Base-by-base conservation (phyloP, 2,113 vertebrate genomes). In the Puffinus mauretanicus region DNA sequence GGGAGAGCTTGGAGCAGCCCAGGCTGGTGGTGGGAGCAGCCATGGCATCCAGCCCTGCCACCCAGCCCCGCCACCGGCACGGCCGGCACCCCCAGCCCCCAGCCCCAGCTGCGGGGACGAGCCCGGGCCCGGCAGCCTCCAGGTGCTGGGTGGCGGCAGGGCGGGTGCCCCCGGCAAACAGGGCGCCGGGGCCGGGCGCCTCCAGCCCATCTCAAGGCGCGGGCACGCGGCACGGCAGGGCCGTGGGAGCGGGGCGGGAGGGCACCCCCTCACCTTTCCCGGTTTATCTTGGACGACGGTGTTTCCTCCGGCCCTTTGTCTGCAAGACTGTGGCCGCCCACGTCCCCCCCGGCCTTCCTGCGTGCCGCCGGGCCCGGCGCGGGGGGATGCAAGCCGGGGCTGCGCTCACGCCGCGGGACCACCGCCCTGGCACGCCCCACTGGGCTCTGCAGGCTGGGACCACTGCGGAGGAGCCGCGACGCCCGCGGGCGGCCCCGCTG, bases 251-350 rank as follows among this genome's bases (percentile, higher is more conserved):
- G 7, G 67, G 44, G 17, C 24, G 4, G 57, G 6, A 69, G 67
- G 47, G 77, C 81, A 60, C 26, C 58, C 52, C 40, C 30, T 80
- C 64, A 21, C 29, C 11, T 55, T 36, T 40, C 84, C 64, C 27
- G 3, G 78, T 66, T 94, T 94, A 52, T 91, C 92, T 93, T 94
- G 94, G 90, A 72, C 9, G 9, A 25, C 15, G 34, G 20, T 27
- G 38, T 81, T 96, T 94, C 88, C 94, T 86, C 87, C 25, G 3
- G 61, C 27, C 66, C 75, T 93, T 89, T 93, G 86, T 96, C 61
- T 27, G 76, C 9, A 12, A 25, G 18, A 13, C 36, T 20, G 60
- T 13, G 15, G 66, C 40, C 7, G 8, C 67, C 90, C 12, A 4
- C 47, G 3, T 9, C 34, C 67, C 46, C 40, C 85, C 32, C n/a